Percentiles rank a stretch among this genome's conserved stretches.
These are phyloP conservation scores for Misgurnus mizolepis DNA, from an alignment of 2,113 vertebrate genomes.

Conservation along the genomic window DNA sequence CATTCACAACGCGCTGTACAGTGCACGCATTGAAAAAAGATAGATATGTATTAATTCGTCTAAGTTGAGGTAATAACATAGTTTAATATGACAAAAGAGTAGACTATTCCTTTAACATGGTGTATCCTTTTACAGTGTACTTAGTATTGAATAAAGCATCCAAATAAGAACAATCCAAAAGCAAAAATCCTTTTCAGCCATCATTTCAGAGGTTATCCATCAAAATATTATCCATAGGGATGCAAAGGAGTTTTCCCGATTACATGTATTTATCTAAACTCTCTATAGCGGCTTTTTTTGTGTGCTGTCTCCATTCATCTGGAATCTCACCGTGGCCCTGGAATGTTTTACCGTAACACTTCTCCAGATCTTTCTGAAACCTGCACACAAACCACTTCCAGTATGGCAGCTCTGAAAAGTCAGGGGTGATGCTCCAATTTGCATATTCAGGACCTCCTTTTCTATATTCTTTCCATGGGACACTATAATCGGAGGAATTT, in stretches of 20 bases:
- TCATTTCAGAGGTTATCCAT: no score
- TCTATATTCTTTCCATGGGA: not conserved
- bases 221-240: not conserved
- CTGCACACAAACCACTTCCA: not conserved
- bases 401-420: not conserved
- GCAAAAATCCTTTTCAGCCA: no score
- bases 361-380: not conserved
- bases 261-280: slow-evolving; percentile 5
- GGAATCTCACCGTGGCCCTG: not conserved
- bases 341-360: not conserved
- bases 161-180: no score
- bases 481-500: not conserved
- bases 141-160: no score
- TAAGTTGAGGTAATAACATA: no score
- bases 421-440: not conserved
- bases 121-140: no score
- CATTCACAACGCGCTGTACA: no score
- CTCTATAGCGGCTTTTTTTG: not conserved
- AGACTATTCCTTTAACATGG: no score
- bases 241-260: not conserved
- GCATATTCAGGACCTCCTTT: not conserved
- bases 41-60: no score
- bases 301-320: not conserved
- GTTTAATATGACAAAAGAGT: no score
- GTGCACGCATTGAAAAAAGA: no score